Base-by-base conservation (phyloP, 2,797 vertebrate genomes). In the Gephyroberyx darwinii region DNA sequence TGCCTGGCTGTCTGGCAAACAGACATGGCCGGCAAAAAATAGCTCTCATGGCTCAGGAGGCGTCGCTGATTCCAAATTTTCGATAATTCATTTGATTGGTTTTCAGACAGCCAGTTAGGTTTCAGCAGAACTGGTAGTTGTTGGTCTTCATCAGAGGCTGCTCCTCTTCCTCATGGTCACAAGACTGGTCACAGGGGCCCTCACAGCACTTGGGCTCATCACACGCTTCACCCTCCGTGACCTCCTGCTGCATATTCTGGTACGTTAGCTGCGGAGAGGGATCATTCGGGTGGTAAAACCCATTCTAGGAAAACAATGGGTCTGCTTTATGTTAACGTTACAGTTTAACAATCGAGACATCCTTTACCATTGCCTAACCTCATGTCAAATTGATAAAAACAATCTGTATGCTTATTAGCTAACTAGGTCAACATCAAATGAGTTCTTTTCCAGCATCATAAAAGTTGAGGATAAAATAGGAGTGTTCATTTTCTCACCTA, bases 61-160 rank as follows among this genome's bases (percentile, higher is more conserved):
- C n/a, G 43, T 43, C 62, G 70, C 70, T 58, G 48, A 68, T 76
- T 41, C 26, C 26, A 26, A 60, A 41, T 68, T 59, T 50, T 33
- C 56, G 59, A 63, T 31, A 53, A 43, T 39, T 39, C 53, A 68
- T 43, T 54, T n/a, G 61, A 47, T 31, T 59, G 45, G 73, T 31
- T 14, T 26, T 3, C 26, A 26, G 19, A 47, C 64, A 22, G 54
- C 19, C n/a, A 14, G 5, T 5, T 12, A 1, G 14, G 17, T 10
- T 20, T 92, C 92, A 99, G 85, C 96, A 96, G 89, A 98, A 97
- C 94, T 98, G 96, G 58, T 98, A 99, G 92, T 97, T 98, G 90
- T 98, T 99, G 84, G 96, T 92, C 82, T 96, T 98, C 90, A 96
- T 94, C 83, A 97, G 93, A 10, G 94, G 95, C 86, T 96, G 94